These are phyloP conservation scores for Ophioninae sp. DNA, from an alignment of 2,888 invertebrate genomes.

Conservation along the genomic window DNA sequence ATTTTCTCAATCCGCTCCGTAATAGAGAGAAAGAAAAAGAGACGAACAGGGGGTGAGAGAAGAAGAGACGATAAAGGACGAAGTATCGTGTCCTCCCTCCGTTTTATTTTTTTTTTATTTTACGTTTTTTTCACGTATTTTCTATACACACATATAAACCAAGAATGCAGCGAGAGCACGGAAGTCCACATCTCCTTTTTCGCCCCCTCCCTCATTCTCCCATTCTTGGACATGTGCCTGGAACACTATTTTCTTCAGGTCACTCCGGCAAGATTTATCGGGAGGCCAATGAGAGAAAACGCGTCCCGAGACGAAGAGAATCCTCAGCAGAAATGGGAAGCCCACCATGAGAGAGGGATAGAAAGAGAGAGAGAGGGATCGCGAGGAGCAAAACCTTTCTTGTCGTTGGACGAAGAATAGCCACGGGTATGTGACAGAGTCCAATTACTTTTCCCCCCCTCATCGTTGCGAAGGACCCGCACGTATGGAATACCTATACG, in stretches of 20 bases:
- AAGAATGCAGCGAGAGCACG: conserved; percentile 17
- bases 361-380: conserved; percentile 50
- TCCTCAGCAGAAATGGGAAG: conserved; percentile 13
- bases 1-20: conserved; percentile 57
- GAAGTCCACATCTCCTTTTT: conserved; percentile 3
- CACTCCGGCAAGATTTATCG: conserved; percentile 75
- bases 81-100: conserved; percentile 39
- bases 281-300: conserved; percentile 69
- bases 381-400: conserved; percentile 64
- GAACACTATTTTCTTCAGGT: conserved; percentile 61
- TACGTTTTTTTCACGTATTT: conserved; percentile 33
- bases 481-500: conserved; percentile 40
- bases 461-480: conserved; percentile 25
- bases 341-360: conserved; percentile 5
- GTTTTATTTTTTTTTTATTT: neutral
- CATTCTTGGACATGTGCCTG: conserved; percentile 43
- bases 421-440: conserved; percentile 72
- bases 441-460: conserved; percentile 76
- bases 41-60: neutral
- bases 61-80: conserved; percentile 11
- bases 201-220: neutral
- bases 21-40: conserved; percentile 15
- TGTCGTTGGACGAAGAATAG: conserved; percentile 70
- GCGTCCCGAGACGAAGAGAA: conserved; percentile 46
- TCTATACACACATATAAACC: neutral